Percentiles rank a stretch among this genome's conserved stretches.
Evolutionary conservation across 2,113 vertebrate genomes (phyloP).

Genomic region (Daboia siamensis): DNA sequence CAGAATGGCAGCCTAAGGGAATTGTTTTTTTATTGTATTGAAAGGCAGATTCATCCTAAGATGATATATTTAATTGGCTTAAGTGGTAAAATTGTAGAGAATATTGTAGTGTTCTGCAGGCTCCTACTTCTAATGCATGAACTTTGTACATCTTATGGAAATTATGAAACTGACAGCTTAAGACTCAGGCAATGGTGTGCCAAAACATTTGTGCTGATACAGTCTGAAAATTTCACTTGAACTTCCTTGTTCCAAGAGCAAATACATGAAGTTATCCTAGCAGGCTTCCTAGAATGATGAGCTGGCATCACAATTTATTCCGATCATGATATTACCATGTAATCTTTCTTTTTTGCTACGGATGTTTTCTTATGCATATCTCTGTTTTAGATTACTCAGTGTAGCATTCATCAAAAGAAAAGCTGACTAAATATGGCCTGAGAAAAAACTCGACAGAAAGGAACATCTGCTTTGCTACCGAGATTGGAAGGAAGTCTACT

Average conservation of each 20-base stretch:
- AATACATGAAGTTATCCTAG: background rate
- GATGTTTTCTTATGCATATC: background rate
- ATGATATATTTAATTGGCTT: background rate
- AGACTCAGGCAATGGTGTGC: background rate
- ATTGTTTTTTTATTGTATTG: background rate
- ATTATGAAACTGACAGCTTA: background rate
- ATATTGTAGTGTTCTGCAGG: background rate
- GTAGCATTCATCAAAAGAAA: background rate
- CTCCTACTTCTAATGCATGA: background rate
- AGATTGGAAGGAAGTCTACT: background rate
- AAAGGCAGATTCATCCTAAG: background rate
- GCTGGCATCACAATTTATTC: background rate
- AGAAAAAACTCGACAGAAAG: background rate
- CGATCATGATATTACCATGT: background rate
- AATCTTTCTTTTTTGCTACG: constrained; percentile 14
- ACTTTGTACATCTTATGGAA: background rate
- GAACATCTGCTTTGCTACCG: background rate
- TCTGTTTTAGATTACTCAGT: constrained; percentile 11
- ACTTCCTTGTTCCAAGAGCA: background rate
- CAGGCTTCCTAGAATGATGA: background rate
- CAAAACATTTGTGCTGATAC: background rate
- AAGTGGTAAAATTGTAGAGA: background rate
- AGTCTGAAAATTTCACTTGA: background rate
- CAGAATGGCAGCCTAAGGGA: background rate
- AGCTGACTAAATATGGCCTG: background rate